Evolutionary conservation across 1,140 invertebrate species (phyloP).

Genomic region (Nasonia vitripennis): DNA sequence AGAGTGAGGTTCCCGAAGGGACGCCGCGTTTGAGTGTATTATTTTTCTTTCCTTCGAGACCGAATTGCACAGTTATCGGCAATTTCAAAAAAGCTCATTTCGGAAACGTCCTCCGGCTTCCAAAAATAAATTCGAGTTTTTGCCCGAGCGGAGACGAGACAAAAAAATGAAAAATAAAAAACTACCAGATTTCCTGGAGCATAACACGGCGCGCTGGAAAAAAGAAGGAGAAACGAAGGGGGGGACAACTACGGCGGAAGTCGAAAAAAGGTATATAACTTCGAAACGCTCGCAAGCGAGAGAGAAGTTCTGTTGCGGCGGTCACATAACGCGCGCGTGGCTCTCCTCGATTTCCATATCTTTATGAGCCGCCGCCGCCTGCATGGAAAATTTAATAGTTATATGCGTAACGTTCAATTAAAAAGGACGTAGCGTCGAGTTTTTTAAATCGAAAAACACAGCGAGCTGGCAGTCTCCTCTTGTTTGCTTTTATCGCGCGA

Average conservation of each 20-base stretch:
- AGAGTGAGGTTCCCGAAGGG: neutral
- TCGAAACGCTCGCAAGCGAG: neutral
- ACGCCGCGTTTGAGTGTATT: neutral
- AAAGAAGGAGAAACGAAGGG: neutral
- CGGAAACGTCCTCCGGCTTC: neutral
- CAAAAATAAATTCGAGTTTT: neutral
- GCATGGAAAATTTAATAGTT: too few species aligned
- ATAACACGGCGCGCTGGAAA: neutral
- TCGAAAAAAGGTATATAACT: slow-evolving; percentile 14
- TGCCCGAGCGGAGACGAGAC: too few species aligned
- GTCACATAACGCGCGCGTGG: neutral
- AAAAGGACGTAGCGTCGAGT: neutral
- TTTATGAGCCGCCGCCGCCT: neutral
- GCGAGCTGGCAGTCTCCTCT: too few species aligned
- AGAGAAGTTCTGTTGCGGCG: slow-evolving; percentile 14
- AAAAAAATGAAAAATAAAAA: slow-evolving; percentile 2
- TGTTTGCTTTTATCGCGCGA: too few species aligned
- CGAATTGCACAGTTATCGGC: too few species aligned
- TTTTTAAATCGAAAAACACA: neutral
- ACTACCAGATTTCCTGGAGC: slow-evolving; percentile 18
- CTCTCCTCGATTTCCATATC: neutral
- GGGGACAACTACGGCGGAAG: slow-evolving; percentile 4
- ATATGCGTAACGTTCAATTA: too few species aligned
- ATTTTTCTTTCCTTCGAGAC: neutral
- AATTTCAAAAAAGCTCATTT: too few species aligned